A percentile compares a stretch with the other conserved stretches of the same genome.
Evolutionary conservation across 2,797 vertebrate species (phyloP).

Genomic region (Pangasius larnaudii): DNA sequence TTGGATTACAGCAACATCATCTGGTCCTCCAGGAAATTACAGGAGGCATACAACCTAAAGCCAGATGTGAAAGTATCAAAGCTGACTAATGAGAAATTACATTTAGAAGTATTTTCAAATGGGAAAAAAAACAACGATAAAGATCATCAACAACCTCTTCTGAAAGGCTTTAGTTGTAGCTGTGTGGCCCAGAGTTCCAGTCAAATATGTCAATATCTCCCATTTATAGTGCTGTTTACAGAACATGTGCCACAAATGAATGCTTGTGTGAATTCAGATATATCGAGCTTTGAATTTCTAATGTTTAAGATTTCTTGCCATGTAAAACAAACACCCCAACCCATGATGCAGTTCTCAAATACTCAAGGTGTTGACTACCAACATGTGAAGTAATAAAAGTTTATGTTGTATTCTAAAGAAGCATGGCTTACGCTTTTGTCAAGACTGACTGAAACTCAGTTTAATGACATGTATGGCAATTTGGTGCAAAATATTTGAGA

Average conservation of each 20-base stretch:
- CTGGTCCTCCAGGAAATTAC: constrained; percentile 30
- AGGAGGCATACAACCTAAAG: background rate
- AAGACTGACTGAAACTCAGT: background rate
- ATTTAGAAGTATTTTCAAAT: background rate
- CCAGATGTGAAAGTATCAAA: background rate
- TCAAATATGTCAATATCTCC: background rate
- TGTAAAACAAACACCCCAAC: background rate
- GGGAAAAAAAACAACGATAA: too few relatives aligned
- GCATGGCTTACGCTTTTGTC: background rate
- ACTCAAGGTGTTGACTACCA: background rate
- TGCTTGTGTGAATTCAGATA: background rate
- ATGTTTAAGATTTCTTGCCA: background rate
- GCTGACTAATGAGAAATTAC: background rate
- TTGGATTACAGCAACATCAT: constrained; percentile 51
- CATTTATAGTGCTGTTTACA: background rate
- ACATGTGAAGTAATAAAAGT: background rate
- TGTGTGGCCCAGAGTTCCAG: background rate
- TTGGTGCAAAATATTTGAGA: background rate
- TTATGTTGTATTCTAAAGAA: background rate
- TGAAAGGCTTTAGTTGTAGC: background rate
- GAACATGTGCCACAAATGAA: background rate
- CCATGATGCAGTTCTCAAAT: background rate
- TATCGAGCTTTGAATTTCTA: background rate
- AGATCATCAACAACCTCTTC: background rate
- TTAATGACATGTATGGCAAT: background rate